Evolutionary conservation across 2,113 vertebrate species (phyloP).

Genomic region (Platycercus adscitus): DNA sequence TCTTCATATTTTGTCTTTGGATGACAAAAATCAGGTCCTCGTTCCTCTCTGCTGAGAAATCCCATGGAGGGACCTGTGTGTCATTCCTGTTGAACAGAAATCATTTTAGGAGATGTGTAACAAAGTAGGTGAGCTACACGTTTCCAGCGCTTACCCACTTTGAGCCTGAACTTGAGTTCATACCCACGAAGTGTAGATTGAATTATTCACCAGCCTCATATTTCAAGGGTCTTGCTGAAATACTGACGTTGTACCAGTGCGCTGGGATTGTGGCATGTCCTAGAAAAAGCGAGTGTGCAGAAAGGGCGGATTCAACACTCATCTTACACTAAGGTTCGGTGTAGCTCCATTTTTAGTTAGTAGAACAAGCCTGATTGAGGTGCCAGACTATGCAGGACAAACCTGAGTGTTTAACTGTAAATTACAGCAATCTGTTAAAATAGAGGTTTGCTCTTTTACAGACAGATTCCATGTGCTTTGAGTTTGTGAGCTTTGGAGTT

Average conservation of each 20-base stretch:
- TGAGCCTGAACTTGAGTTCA: neutral
- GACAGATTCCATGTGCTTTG: fast-evolving
- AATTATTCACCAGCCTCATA: neutral
- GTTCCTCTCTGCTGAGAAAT: neutral
- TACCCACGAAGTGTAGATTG: neutral
- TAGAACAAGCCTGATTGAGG: fast-evolving
- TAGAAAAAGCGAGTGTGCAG: neutral
- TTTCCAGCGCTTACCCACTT: neutral
- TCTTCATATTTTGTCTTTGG: neutral
- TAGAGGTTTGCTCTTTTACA: neutral
- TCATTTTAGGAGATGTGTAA: neutral
- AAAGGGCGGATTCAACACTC: fast-evolving
- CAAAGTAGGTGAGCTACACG: neutral
- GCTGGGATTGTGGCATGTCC: fast-evolving
- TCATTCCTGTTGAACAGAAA: neutral
- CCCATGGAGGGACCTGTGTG: fast-evolving
- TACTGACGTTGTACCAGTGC: fast-evolving
- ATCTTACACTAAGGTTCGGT: neutral
- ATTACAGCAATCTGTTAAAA: neutral
- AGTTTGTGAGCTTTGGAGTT: neutral
- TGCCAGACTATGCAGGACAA: neutral
- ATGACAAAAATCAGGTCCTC: neutral
- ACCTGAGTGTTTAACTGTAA: neutral
- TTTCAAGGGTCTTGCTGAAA: neutral
- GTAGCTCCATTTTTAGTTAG: neutral